A percentile compares a stretch with the other conserved stretches of the same genome.
Conservation (phyloP, 2,888 invertebrate genomes). For the Caenorhabditis wallacei region DNA sequence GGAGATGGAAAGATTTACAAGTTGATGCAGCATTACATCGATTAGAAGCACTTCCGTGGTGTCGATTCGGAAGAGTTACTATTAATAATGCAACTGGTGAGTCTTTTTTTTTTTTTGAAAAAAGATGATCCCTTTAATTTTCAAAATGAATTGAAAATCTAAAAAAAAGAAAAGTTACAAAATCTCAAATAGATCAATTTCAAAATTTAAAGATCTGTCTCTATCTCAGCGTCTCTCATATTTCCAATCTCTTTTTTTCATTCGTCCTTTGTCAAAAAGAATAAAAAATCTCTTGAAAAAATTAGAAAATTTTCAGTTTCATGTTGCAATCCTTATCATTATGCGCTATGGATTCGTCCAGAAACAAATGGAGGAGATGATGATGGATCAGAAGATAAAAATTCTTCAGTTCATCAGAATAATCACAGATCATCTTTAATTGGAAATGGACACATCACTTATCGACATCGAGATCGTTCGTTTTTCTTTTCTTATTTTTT, state of each 20-base stretch:
- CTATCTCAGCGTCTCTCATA: too few species aligned
- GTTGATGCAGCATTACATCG: constrained; percentile 82
- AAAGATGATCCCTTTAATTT: too few species aligned
- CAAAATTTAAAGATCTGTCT: too few species aligned
- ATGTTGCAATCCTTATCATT: constrained; percentile 82
- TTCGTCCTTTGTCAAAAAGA: too few species aligned
- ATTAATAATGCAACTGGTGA: constrained; percentile 82
- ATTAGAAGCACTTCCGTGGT: constrained; percentile 82
- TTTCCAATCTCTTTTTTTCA: too few species aligned
- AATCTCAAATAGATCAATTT: not conserved
- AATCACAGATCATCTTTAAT: constrained; percentile 58
- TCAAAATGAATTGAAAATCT: too few species aligned
- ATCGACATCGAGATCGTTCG: constrained; percentile 64
- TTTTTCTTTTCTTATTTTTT: constrained; percentile 17
- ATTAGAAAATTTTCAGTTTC: constrained; percentile 65
- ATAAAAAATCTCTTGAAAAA: not conserved
- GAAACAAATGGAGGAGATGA: constrained; percentile 72
- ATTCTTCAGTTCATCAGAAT: constrained; percentile 48
- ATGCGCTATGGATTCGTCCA: constrained; percentile 82
- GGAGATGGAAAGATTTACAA: constrained; percentile 82
- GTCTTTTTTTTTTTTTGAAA: not conserved
- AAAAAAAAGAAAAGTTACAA: not conserved
- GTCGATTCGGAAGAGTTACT: constrained; percentile 82
- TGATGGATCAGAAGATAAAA: constrained; percentile 61
- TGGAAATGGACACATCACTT: constrained; percentile 68